Percentiles rank a stretch among this genome's conserved stretches.
Conservation (phyloP, 2,113 vertebrate genomes). For the Phylloscopus trochilus region DNA sequence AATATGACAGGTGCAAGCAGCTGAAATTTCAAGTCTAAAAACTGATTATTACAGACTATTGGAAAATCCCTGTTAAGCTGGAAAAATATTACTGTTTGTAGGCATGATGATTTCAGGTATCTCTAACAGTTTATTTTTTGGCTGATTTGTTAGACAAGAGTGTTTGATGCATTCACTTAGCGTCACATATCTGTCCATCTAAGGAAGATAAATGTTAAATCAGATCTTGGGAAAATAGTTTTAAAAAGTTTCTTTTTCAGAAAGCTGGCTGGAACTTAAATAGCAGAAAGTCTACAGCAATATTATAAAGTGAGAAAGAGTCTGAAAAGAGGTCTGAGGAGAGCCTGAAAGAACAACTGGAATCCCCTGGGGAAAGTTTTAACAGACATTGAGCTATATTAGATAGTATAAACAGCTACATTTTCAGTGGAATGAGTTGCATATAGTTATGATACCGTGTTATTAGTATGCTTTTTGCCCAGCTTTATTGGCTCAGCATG, state of each 20-base stretch:
- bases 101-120: not conserved
- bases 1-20: not conserved
- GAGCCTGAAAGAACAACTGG: not conserved
- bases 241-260: not conserved
- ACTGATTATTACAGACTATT: not conserved
- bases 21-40: not conserved
- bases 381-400: not conserved
- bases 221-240: not conserved
- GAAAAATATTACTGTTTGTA: not conserved
- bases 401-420: not conserved
- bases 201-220: not conserved
- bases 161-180: not conserved
- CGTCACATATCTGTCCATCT: not conserved
- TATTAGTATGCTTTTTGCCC: not conserved
- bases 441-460: no score
- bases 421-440: not conserved
- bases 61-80: not conserved
- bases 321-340: not conserved
- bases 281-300: not conserved
- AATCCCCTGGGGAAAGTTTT: not conserved
- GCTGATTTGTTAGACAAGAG: not conserved
- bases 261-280: not conserved
- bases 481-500: not conserved
- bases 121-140: not conserved
- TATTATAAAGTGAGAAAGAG: not conserved